phyloP scores from a whole-genome alignment of 2,797 vertebrate genomes.

The Staurois parvus region DNA sequence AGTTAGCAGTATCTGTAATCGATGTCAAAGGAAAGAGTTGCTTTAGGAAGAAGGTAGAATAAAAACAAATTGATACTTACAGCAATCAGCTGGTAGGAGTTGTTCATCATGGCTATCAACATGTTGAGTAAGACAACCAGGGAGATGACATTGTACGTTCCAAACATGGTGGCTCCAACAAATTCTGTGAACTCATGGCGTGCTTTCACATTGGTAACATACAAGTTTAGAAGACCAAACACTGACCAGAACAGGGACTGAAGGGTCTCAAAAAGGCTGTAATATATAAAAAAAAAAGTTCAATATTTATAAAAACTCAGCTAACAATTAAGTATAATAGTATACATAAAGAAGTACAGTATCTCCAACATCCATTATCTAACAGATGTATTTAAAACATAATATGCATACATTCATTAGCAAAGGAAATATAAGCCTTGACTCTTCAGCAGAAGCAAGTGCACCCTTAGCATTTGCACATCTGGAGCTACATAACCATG shows the following conservation, averaged over 20 bases:
- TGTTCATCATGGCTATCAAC: constrained; percentile 99
- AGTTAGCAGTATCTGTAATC: neutral
- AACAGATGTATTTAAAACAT: too few species aligned
- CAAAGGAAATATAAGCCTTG: neutral
- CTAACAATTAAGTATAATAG: too few species aligned
- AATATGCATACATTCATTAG: neutral
- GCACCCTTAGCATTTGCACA: too few species aligned
- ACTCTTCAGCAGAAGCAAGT: too few species aligned
- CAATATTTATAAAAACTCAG: neutral
- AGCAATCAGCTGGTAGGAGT: constrained; percentile 97
- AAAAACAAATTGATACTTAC: constrained; percentile 77
- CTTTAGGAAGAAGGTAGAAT: neutral
- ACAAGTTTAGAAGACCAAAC: constrained; percentile 92
- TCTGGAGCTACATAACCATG: too few species aligned
- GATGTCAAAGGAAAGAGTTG: neutral
- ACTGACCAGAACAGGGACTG: constrained; percentile 98
- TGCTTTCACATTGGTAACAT: constrained; percentile 94
- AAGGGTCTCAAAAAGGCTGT: constrained; percentile 93
- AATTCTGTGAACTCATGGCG: constrained; percentile 96
- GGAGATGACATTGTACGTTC: constrained; percentile 95
- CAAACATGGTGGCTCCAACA: constrained; percentile 95
- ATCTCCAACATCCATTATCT: neutral
- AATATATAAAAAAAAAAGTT: constrained; percentile 24
- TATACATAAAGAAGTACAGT: neutral
- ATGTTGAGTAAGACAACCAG: constrained; percentile 95